Conservation (phyloP, 2,888 invertebrate genomes). For the Ectemnius cavifrons region DNA sequence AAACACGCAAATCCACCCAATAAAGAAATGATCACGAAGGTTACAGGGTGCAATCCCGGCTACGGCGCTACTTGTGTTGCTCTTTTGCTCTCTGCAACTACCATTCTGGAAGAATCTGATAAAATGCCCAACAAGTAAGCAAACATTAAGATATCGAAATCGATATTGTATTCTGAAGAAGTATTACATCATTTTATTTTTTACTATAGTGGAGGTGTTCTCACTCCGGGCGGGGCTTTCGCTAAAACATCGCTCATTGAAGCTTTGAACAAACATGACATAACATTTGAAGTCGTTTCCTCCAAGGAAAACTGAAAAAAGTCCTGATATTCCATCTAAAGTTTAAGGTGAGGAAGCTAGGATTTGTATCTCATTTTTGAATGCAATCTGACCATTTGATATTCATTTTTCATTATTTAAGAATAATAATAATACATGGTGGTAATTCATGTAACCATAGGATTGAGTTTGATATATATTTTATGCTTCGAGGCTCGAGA, state of each 20-base stretch:
- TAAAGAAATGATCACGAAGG: conserved; percentile 83
- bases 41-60: conserved; percentile 86
- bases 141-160: conserved; percentile 12
- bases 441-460: too few relatives aligned
- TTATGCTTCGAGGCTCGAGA: not conserved
- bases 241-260: conserved; percentile 87
- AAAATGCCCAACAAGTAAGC: conserved; percentile 87
- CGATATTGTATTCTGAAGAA: too few relatives aligned
- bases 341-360: not conserved
- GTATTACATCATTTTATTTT: too few relatives aligned
- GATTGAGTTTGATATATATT: conserved; percentile 1
- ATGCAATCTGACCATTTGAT: conserved; percentile 21
- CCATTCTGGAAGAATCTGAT: conserved; percentile 86
- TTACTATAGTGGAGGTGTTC: conserved; percentile 88
- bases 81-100: conserved; percentile 86
- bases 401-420: conserved; percentile 19
- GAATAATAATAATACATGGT: too few relatives aligned
- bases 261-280: conserved; percentile 85
- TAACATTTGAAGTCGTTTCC: conserved; percentile 84
- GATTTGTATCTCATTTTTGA: conserved; percentile 24
- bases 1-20: conserved; percentile 82
- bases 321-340: not conserved
- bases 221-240: conserved; percentile 92
- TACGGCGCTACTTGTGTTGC: conserved; percentile 90
- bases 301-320: conserved; percentile 58